These are phyloP conservation scores for Gobiocypris rarus DNA, from an alignment of 2,113 vertebrate species.

Conservation along the genomic window DNA sequence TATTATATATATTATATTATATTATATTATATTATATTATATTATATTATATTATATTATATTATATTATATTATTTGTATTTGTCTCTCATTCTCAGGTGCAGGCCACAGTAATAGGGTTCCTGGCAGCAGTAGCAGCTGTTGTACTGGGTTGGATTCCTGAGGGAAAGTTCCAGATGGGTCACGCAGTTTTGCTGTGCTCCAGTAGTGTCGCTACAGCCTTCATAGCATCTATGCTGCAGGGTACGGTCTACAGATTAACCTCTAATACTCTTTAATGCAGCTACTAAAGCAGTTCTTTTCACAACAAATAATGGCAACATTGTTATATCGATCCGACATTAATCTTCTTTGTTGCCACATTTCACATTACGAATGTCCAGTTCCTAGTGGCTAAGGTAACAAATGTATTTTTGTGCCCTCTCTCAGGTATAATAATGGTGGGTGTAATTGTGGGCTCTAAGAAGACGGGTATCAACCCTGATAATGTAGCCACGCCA, in stretches of 20 bases:
- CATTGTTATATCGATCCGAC: not conserved
- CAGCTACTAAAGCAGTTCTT: not conserved
- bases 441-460: conserved; percentile 97
- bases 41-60: too few species aligned
- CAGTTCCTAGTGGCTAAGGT: not conserved
- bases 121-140: conserved; percentile 93
- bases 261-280: not conserved
- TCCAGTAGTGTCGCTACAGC: conserved; percentile 96
- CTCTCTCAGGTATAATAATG: conserved; percentile 89
- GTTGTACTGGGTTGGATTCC: conserved; percentile 94
- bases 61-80: too few species aligned
- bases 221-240: conserved; percentile 93
- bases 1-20: too few species aligned
- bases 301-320: not conserved
- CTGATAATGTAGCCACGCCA: conserved; percentile 96
- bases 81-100: conserved; percentile 74
- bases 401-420: not conserved
- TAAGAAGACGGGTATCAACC: conserved; percentile 97
- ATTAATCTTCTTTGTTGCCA: not conserved
- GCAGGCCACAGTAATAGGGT: conserved; percentile 95
- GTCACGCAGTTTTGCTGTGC: conserved; percentile 90
- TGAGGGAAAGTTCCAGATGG: conserved; percentile 90
- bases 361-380: not conserved
- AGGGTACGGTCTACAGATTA: conserved; percentile 75
- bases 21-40: too few species aligned